phyloP scores from a whole-genome alignment of 2,888 invertebrate genomes.

The Amblyjoppa proteus region DNA sequence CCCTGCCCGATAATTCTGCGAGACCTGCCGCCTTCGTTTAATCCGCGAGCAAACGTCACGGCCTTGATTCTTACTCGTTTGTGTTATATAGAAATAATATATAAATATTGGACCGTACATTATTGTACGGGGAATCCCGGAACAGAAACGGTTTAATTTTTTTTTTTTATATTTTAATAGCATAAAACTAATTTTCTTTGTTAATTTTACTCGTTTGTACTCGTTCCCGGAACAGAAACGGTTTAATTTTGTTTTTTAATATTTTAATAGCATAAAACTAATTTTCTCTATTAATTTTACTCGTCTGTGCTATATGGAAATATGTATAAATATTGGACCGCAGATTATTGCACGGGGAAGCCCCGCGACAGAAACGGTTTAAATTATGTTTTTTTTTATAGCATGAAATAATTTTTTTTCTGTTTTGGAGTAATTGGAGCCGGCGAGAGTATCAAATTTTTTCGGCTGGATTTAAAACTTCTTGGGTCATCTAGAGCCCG shows the following conservation, averaged over 20 bases:
- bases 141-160: not conserved
- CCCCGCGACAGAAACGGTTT: too few species aligned
- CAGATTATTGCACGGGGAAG: not conserved
- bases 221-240: not conserved
- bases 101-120: not conserved
- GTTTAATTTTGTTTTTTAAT: not conserved
- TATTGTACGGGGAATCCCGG: not conserved
- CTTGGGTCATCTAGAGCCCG: too few species aligned
- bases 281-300: not conserved
- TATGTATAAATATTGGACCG: not conserved
- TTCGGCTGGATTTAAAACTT: too few species aligned
- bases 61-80: conserved; percentile 31
- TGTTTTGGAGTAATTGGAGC: too few species aligned
- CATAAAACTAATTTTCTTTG: not conserved
- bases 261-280: not conserved
- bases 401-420: too few species aligned
- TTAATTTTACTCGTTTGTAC: too few species aligned
- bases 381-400: too few species aligned
- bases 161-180: not conserved
- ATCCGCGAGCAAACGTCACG: conserved; percentile 35
- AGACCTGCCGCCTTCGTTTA: conserved; percentile 28
- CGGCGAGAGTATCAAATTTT: too few species aligned
- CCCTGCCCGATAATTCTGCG: conserved; percentile 7
- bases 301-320: too few species aligned
- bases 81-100: conserved; percentile 17